Conservation (phyloP, 2,113 vertebrate species). For the Marmota flaviventris region DNA sequence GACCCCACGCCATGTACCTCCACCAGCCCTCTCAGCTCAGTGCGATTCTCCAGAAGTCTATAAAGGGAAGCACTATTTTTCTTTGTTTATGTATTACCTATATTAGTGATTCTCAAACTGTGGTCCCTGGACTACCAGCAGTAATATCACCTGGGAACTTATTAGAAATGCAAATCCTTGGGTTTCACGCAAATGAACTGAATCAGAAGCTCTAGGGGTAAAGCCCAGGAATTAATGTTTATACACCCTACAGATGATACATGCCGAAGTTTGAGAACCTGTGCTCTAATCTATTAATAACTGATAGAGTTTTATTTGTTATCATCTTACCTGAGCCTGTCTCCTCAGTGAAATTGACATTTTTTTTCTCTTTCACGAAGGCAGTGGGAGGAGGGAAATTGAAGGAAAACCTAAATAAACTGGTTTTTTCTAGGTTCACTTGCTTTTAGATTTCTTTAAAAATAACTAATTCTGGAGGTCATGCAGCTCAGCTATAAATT, state of each 20-base stretch:
- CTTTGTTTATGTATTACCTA: conserved; percentile 21
- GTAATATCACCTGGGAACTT: neutral
- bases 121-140: neutral
- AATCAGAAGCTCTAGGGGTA: neutral
- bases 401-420: neutral
- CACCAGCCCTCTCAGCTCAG: neutral
- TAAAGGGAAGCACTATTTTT: neutral
- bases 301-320: neutral
- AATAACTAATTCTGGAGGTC: neutral
- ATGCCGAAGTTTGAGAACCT: neutral
- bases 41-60: neutral
- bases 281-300: neutral
- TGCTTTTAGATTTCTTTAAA: neutral
- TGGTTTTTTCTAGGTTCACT: neutral
- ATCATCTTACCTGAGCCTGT: neutral
- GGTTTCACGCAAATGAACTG: neutral
- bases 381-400: neutral
- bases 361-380: neutral
- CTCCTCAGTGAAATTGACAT: neutral
- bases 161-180: neutral
- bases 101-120: neutral
- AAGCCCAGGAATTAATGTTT: neutral
- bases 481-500: neutral
- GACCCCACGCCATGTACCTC: neutral
- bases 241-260: neutral